A percentile compares a stretch with the other conserved stretches of the same genome.
These are phyloP conservation scores for Lepidocyrtoides sp. DNA, from an alignment of 2,888 invertebrate genomes.

Conservation along the genomic window DNA sequence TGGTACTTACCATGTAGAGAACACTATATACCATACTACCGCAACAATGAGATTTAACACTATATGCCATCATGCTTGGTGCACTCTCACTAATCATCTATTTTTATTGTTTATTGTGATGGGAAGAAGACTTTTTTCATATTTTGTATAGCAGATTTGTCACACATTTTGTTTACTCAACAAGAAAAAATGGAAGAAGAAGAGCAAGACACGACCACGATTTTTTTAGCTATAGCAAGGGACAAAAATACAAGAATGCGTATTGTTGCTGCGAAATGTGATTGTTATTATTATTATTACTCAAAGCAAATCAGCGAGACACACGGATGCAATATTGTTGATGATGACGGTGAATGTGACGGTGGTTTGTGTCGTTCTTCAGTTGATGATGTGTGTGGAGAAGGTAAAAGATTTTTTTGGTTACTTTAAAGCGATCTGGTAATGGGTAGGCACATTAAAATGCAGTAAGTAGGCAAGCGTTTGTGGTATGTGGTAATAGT, in stretches of 20 bases:
- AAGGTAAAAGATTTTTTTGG: constrained; percentile 21
- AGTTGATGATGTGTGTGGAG: constrained; percentile 39
- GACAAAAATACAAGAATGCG: constrained; percentile 11
- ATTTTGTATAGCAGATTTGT: neutral
- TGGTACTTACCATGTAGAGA: neutral
- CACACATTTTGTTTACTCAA: constrained; percentile 18
- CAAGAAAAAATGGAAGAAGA: constrained; percentile 34
- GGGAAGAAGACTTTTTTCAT: neutral
- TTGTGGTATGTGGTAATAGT: constrained; percentile 47
- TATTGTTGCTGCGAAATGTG: constrained; percentile 7
- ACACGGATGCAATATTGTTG: constrained; percentile 57
- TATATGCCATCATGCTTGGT: neutral
- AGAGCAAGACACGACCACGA: constrained; percentile 67
- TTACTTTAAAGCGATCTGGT: constrained; percentile 16
- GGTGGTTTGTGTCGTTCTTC: constrained; percentile 15
- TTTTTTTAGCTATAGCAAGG: neutral
- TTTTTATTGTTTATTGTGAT: constrained; percentile 30
- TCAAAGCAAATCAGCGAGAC: constrained; percentile 69
- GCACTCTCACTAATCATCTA: constrained; percentile 69
- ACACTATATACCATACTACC: neutral
- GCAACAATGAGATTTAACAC: neutral
- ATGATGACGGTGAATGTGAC: constrained; percentile 52
- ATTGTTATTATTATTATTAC: constrained; percentile 63
- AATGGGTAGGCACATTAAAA: neutral
- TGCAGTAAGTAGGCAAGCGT: neutral